Percentiles rank a stretch among this genome's conserved stretches.
Evolutionary conservation across 2,113 vertebrate genomes (phyloP).

Genomic region (Circaetus cinerascens): DNA sequence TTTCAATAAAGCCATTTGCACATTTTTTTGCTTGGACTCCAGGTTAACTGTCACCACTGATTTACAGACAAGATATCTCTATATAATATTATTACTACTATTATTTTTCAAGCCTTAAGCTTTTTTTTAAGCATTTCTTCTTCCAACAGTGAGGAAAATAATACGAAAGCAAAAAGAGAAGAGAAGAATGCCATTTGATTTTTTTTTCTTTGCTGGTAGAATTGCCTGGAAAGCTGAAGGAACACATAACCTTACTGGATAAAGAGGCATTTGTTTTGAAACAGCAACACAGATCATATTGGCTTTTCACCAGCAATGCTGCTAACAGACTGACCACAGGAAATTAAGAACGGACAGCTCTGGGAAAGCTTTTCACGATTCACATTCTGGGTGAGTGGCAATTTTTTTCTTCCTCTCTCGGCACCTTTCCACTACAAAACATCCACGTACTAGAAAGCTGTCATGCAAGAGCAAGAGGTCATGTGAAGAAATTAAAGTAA

Average conservation of each 20-base stretch:
- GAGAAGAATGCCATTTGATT: constrained; percentile 29
- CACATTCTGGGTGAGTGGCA: constrained; percentile 48
- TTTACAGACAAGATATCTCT: constrained; percentile 44
- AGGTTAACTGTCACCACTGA: constrained; percentile 34
- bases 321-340: constrained; percentile 37
- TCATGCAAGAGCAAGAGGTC: constrained; percentile 39
- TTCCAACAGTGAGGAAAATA: neutral
- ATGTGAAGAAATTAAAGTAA: constrained; percentile 68
- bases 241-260: constrained; percentile 21
- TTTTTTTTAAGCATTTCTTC: neutral
- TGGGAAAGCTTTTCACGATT: constrained; percentile 55
- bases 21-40: constrained; percentile 39
- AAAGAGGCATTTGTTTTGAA: constrained; percentile 61
- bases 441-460: constrained; percentile 8
- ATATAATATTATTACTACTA: constrained; percentile 4
- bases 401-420: constrained; percentile 21
- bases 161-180: neutral
- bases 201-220: constrained; percentile 14
- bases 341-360: constrained; percentile 64
- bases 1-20: constrained; percentile 72
- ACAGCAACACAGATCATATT: constrained; percentile 35
- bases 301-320: constrained; percentile 38
- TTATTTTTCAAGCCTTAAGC: neutral
- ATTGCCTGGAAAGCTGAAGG: constrained; percentile 55
- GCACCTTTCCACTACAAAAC: constrained; percentile 32